A percentile compares a stretch with the other conserved stretches of the same genome.
Evolutionary conservation across 2,113 vertebrate genomes (phyloP).

Genomic region (human (Homo sapiens)): DNA sequence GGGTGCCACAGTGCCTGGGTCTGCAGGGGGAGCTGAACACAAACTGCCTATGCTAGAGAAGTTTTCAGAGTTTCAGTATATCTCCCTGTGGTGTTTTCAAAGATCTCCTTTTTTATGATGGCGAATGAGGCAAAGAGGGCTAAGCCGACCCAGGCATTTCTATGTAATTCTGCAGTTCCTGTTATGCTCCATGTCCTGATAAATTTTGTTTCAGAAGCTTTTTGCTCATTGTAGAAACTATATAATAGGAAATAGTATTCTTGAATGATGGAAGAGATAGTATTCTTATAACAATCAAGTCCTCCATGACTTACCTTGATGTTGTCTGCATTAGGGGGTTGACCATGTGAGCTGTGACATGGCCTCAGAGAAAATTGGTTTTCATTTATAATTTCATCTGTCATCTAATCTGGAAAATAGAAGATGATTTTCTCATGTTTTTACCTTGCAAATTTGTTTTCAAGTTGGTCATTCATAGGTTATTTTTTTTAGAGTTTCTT

Average conservation of each 20-base stretch:
- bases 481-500: neutral
- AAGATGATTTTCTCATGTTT: neutral
- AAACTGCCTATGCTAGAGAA: neutral
- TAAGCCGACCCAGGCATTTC: neutral
- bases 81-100: neutral
- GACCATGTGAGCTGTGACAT: neutral
- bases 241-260: neutral
- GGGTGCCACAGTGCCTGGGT: constrained; percentile 35
- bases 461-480: neutral
- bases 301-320: neutral
- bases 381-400: neutral
- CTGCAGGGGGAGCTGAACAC: neutral
- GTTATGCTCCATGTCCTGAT: neutral
- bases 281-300: neutral
- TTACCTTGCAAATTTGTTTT: neutral
- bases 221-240: neutral
- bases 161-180: neutral
- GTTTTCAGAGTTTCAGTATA: neutral
- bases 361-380: neutral
- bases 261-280: neutral
- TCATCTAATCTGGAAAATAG: neutral
- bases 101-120: neutral
- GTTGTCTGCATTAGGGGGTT: neutral
- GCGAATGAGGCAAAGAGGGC: neutral
- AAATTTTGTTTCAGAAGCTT: neutral